Percentiles rank a stretch among this genome's conserved stretches.
These are phyloP conservation scores for Horisme vitalbata DNA, from an alignment of 2,888 invertebrate genomes.

Conservation along the genomic window DNA sequence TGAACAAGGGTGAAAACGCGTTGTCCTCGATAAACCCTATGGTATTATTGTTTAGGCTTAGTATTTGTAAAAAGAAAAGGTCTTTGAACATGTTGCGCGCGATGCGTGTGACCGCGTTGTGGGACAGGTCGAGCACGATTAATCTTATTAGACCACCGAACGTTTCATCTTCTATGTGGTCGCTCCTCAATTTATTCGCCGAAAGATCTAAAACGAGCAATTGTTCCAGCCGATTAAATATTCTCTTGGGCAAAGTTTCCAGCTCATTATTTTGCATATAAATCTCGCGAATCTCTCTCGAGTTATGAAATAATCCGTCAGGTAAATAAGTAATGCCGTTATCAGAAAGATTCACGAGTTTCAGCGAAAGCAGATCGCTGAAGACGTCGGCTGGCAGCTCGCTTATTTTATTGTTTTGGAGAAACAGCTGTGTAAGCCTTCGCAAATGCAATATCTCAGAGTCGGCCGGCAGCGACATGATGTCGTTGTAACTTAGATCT, in stretches of 20 bases:
- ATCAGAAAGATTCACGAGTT: slow-evolving; percentile 92
- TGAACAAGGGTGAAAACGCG: slow-evolving; percentile 93
- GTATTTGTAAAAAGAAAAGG: slow-evolving; percentile 92
- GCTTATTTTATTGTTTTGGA: slow-evolving; percentile 92
- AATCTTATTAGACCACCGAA: slow-evolving; percentile 93
- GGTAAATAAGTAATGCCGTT: slow-evolving; percentile 93
- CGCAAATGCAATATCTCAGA: slow-evolving; percentile 90
- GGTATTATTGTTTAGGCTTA: slow-evolving; percentile 92
- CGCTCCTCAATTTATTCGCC: slow-evolving; percentile 92
- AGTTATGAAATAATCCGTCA: slow-evolving; percentile 90
- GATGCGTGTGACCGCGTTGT: slow-evolving; percentile 90
- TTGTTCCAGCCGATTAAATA: slow-evolving; percentile 93
- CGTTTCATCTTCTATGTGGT: slow-evolving; percentile 92
- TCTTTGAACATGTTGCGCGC: slow-evolving; percentile 93
- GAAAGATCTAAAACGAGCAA: slow-evolving; percentile 93
- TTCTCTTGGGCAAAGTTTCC: slow-evolving; percentile 90
- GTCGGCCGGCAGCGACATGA: slow-evolving; percentile 88
- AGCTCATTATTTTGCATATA: slow-evolving; percentile 94
- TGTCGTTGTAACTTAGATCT: slow-evolving; percentile 91
- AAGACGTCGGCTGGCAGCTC: slow-evolving; percentile 90
- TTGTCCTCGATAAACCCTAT: slow-evolving; percentile 93
- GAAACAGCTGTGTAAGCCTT: slow-evolving; percentile 89
- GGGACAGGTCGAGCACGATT: slow-evolving; percentile 93
- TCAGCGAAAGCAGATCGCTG: slow-evolving; percentile 89
- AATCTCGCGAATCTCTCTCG: slow-evolving; percentile 91